A percentile compares a stretch with the other conserved stretches of the same genome.
These are phyloP conservation scores for Bilobella aurantiaca DNA, from an alignment of 1,140 invertebrate species.

Conservation along the genomic window DNA sequence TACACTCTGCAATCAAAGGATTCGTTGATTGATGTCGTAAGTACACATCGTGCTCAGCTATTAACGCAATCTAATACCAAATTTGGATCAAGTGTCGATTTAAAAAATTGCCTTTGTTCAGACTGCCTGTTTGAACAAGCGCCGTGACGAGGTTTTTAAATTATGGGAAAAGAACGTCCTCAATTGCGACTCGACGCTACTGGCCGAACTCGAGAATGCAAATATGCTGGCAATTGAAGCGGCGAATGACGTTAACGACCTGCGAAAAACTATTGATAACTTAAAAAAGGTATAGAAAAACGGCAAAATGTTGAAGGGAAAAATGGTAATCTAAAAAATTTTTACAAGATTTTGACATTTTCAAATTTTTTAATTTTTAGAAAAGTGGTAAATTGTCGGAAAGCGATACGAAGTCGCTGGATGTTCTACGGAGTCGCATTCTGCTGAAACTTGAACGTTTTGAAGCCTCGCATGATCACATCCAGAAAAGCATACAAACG, in stretches of 20 bases:
- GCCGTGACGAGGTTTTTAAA: constrained; percentile 4
- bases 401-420: not conserved
- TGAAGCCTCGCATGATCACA: not conserved
- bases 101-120: not conserved
- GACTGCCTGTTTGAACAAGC: not conserved
- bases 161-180: constrained; percentile 8
- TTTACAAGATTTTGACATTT: not conserved
- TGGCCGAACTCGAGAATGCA: constrained; percentile 5
- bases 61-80: not conserved
- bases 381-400: not conserved
- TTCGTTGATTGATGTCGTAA: constrained; percentile 8
- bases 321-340: too few species aligned
- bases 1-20: constrained; percentile 3
- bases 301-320: too few species aligned
- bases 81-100: too few species aligned
- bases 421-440: not conserved
- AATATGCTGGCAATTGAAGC: constrained; percentile 1
- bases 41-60: not conserved
- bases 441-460: not conserved
- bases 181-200: not conserved
- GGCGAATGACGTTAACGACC: not conserved
- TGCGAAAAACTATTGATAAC: not conserved
- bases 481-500: not conserved
- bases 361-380: not conserved
- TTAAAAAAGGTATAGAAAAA: constrained; percentile 4